Base-by-base conservation (phyloP, 2,888 invertebrate genomes). In the Empis livida region DNA sequence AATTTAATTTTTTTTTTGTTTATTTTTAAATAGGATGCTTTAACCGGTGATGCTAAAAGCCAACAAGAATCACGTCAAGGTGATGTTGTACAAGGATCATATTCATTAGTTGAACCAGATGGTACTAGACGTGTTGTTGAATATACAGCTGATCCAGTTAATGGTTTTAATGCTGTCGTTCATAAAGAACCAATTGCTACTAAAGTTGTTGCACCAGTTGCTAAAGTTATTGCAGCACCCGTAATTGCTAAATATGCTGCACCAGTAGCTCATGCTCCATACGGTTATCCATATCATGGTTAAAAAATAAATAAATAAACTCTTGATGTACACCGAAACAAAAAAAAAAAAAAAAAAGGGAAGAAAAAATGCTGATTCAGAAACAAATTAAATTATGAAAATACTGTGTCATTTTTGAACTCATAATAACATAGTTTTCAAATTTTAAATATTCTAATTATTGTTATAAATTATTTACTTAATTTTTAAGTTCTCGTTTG, bases 91-190 rank as follows among this genome's bases (percentile, higher is more conserved):
- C 72, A 72, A 54, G 76, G 76, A 46, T 67, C 71, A 51, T 76
- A 76, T 63, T 71, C 72, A 42, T 60, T 76, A 17, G 68, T 72
- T 46, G 76, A 76, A 58, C 70, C 76, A 50, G 76, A 76, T 55
- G 76, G 76, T 55, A 73, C 73, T 49, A 65, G 72, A 51, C 70
- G 76, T 51, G 65, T 71, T 55, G 76, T 76, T 13, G 74, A 76
- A 57, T 76, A 76, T 63, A 72, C 72, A 45, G 74, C 76, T 45
- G 76, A 76, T 63, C 75, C 75, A 42, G 67, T 73, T 48, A 71
- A 76, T 56, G 76, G 76, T 44, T 76, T 76, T 70, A 76, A 76
- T 57, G 76, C 76, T 49, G 72, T 76, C 40, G 76, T 76, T 15
- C 72, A 69, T 55, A 71, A 70, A 44, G 71, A 73, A 56, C 72